phyloP scores from a whole-genome alignment of 2,888 invertebrate genomes.

The Brachycybe producta region DNA sequence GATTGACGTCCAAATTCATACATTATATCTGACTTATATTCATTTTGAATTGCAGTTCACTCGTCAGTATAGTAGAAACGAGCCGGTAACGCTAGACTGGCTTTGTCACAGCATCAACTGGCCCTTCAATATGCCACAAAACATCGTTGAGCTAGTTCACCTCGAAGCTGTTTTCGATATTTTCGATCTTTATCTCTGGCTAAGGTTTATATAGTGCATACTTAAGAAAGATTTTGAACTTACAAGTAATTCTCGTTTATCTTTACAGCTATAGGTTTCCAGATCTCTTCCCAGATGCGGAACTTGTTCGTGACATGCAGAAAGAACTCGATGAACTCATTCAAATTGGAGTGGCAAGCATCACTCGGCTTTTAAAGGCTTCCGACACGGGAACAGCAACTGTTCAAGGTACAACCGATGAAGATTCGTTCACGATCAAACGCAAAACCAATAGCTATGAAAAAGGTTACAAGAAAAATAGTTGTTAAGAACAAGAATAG shows the following conservation, averaged over 20 bases:
- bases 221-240: not conserved
- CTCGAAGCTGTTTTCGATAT: conserved; percentile 90
- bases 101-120: conserved; percentile 68
- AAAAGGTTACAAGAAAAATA: too few relatives aligned
- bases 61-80: conserved; percentile 77
- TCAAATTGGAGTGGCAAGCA: conserved; percentile 71
- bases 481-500: too few relatives aligned
- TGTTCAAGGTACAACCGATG: conserved; percentile 22
- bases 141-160: conserved; percentile 74
- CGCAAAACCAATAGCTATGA: conserved; percentile 6
- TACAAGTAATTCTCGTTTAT: conserved; percentile 2
- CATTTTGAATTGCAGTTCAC: conserved; percentile 55
- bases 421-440: conserved; percentile 23
- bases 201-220: conserved; percentile 48
- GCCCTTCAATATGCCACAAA: conserved; percentile 72
- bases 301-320: conserved; percentile 67
- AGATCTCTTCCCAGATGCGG: conserved; percentile 75
- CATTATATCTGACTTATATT: not conserved
- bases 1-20: conserved; percentile 15
- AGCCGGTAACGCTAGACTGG: conserved; percentile 78
- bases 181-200: conserved; percentile 90
- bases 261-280: conserved; percentile 69
- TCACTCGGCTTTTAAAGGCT: conserved; percentile 55
- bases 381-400: conserved; percentile 37
- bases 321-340: conserved; percentile 75